phyloP scores from a whole-genome alignment of 2,888 invertebrate genomes.

The Euzophera pinguis region DNA sequence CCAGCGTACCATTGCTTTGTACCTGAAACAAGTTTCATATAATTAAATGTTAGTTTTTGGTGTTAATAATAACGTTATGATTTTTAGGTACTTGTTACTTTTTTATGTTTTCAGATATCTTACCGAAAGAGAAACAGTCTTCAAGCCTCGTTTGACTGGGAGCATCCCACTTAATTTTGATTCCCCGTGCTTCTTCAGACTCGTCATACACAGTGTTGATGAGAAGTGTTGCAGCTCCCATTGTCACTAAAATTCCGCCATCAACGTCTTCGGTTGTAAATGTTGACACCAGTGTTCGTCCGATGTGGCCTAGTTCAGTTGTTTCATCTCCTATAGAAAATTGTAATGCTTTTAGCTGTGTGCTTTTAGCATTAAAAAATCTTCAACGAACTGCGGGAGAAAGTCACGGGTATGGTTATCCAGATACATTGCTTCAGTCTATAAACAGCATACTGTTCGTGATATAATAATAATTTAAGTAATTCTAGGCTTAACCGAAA shows the following conservation, averaged over 20 bases:
- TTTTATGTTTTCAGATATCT: no score
- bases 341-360: neutral
- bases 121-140: slow-evolving; percentile 74
- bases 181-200: slow-evolving; percentile 41
- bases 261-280: slow-evolving; percentile 49
- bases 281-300: slow-evolving; percentile 47
- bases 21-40: slow-evolving; percentile 35
- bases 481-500: no score
- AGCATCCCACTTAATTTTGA: slow-evolving; percentile 59
- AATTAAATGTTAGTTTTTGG: no score
- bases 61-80: no score
- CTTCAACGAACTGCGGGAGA: no score
- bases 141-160: slow-evolving; percentile 46
- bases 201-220: slow-evolving; percentile 49
- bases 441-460: no score
- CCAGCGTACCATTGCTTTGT: slow-evolving; percentile 84
- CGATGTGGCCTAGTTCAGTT: slow-evolving; percentile 50
- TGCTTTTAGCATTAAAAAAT: no score
- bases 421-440: no score
- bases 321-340: slow-evolving; percentile 35
- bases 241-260: slow-evolving; percentile 45
- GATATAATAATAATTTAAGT: no score
- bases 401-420: no score
- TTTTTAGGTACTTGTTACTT: no score
- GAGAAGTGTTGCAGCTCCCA: slow-evolving; percentile 51